Evolutionary conservation across 2,797 vertebrate genomes (phyloP).

Genomic region (Poecilia gillii): DNA sequence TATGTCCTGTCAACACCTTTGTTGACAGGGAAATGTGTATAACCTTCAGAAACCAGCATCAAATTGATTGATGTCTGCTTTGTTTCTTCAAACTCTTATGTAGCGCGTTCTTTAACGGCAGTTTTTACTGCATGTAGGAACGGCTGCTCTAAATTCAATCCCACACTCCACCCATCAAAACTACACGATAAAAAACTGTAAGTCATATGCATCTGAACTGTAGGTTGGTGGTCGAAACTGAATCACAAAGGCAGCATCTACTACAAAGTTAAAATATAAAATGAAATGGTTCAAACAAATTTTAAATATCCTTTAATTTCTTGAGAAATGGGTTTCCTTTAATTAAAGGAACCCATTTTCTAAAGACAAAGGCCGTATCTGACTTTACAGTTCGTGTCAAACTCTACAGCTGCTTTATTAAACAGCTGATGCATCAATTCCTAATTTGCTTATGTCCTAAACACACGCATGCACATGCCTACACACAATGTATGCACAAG

Average conservation of each 20-base stretch:
- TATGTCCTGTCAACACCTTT: constrained; percentile 23
- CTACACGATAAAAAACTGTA: background rate
- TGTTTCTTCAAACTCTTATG: constrained; percentile 20
- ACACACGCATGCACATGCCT: constrained; percentile 31
- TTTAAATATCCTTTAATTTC: background rate
- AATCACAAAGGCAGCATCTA: background rate
- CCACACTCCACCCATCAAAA: background rate
- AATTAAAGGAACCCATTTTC: background rate
- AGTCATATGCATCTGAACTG: background rate
- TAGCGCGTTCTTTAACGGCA: constrained; percentile 5
- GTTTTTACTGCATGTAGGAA: background rate
- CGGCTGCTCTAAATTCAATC: background rate
- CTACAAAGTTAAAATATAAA: background rate
- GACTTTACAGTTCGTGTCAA: constrained; percentile 35
- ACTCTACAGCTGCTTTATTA: constrained; percentile 62
- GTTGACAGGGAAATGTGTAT: constrained; percentile 24
- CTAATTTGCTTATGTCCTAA: constrained; percentile 62
- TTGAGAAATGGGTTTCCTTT: background rate
- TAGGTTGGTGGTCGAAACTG: background rate
- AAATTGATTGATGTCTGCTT: constrained; percentile 22
- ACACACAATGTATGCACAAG: background rate
- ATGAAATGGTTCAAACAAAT: background rate
- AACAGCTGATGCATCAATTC: constrained; percentile 63
- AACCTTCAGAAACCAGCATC: constrained; percentile 27
- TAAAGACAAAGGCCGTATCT: background rate